These are phyloP conservation scores for Cephus nigrinus DNA, from an alignment of 2,888 invertebrate genomes.

Conservation along the genomic window DNA sequence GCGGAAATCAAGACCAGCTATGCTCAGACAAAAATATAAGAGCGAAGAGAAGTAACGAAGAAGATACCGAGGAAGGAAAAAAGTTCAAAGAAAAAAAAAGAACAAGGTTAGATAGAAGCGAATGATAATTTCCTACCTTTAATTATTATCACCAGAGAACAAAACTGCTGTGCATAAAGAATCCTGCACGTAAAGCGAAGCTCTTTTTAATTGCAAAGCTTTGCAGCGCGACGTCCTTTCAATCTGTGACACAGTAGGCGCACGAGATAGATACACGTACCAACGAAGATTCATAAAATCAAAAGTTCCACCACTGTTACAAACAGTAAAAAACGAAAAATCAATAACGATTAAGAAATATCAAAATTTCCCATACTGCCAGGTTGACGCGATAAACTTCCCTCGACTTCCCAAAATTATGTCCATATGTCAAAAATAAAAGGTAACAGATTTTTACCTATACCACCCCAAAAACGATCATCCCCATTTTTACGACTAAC, in stretches of 20 bases:
- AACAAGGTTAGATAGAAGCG: neutral
- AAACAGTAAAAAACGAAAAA: neutral
- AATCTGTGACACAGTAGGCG: neutral
- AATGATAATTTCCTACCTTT: neutral
- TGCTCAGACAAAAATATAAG: neutral
- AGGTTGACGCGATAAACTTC: neutral
- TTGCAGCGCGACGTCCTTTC: neutral
- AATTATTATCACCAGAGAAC: neutral
- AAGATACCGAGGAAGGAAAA: neutral
- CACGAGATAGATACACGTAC: neutral
- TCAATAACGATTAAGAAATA: neutral
- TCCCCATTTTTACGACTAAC: neutral
- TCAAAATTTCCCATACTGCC: neutral
- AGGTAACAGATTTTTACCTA: neutral
- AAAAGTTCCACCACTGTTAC: neutral
- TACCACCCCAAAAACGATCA: neutral
- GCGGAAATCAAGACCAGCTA: neutral
- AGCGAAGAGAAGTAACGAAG: too few species aligned
- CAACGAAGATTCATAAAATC: neutral
- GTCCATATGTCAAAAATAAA: neutral
- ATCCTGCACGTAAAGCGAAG: constrained; percentile 1
- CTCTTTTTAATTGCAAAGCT: constrained; percentile 9
- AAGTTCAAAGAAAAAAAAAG: neutral
- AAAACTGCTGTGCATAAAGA: neutral
- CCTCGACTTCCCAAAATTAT: neutral